These are phyloP conservation scores for Amphiprion ocellaris DNA, from an alignment of 2,113 vertebrate genomes.

Conservation along the genomic window DNA sequence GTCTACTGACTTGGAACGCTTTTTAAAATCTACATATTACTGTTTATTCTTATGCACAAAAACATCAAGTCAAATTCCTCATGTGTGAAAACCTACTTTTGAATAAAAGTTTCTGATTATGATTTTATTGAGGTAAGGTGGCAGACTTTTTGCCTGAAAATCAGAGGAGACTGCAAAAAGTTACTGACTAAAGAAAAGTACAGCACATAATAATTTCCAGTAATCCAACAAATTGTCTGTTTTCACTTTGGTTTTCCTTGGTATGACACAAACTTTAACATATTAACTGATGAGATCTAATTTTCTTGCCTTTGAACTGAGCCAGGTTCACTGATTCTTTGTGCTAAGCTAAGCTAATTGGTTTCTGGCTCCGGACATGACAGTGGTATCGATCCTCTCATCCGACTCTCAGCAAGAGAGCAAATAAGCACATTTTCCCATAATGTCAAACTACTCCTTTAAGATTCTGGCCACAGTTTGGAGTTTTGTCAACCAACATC, in stretches of 20 bases:
- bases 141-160: no score
- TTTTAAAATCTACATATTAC: no score
- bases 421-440: slow-evolving; percentile 4
- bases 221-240: no score
- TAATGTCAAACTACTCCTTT: slow-evolving; percentile 50
- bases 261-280: neutral
- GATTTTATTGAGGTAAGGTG: no score
- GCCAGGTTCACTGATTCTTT: neutral
- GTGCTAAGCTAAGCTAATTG: slow-evolving; percentile 15
- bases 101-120: no score
- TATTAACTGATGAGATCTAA: neutral
- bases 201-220: no score
- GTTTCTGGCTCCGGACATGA: neutral
- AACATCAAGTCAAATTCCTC: no score
- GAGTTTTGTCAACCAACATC: slow-evolving; percentile 78
- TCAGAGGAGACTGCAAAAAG: no score
- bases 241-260: neutral
- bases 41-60: no score
- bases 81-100: no score
- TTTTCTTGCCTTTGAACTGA: slow-evolving; percentile 2
- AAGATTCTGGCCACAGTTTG: slow-evolving; percentile 43
- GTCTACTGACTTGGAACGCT: no score
- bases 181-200: no score
- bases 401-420: slow-evolving; percentile 10
- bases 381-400: slow-evolving; percentile 4